phyloP scores from a whole-genome alignment of 1,140 invertebrate genomes.

The Whitmania pigra region DNA sequence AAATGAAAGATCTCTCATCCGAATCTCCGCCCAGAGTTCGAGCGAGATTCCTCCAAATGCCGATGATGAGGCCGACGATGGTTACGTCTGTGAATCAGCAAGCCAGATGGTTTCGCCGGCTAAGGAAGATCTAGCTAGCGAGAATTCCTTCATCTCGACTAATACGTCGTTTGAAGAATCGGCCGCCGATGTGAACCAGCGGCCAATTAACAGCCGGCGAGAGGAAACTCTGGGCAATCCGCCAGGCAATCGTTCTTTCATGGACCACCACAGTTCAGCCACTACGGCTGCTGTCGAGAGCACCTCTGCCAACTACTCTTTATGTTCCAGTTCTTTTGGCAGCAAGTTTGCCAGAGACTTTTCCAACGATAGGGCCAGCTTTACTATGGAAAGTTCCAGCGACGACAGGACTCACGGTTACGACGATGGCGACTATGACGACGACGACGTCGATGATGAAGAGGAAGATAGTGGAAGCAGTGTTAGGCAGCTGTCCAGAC shows the following conservation, averaged over 20 bases:
- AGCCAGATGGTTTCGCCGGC: not conserved
- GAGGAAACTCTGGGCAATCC: not conserved
- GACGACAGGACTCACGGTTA: not conserved
- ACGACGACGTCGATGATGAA: not conserved
- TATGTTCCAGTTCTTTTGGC: not conserved
- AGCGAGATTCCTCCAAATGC: not conserved
- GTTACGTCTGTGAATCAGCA: not conserved
- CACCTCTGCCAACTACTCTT: not conserved
- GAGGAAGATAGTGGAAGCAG: not conserved
- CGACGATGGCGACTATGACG: slow-evolving; percentile 1
- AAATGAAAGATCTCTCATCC: not conserved
- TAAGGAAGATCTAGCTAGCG: slow-evolving; percentile 2
- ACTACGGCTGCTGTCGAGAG: not conserved
- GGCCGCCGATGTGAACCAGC: not conserved
- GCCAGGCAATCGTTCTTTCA: not conserved
- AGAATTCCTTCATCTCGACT: slow-evolving; percentile 6
- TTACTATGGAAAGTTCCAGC: not conserved
- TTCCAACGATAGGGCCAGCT: not conserved
- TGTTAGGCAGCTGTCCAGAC: not conserved
- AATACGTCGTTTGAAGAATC: not conserved
- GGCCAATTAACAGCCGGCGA: not conserved
- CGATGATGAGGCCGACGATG: not conserved
- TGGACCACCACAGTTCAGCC: slow-evolving; percentile 3
- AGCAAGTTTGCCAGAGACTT: no score
- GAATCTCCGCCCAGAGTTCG: no score